Percentiles rank a stretch among this genome's conserved stretches.
Evolutionary conservation across 1,140 invertebrate species (phyloP).

Genomic region (Drosophila leontia): DNA sequence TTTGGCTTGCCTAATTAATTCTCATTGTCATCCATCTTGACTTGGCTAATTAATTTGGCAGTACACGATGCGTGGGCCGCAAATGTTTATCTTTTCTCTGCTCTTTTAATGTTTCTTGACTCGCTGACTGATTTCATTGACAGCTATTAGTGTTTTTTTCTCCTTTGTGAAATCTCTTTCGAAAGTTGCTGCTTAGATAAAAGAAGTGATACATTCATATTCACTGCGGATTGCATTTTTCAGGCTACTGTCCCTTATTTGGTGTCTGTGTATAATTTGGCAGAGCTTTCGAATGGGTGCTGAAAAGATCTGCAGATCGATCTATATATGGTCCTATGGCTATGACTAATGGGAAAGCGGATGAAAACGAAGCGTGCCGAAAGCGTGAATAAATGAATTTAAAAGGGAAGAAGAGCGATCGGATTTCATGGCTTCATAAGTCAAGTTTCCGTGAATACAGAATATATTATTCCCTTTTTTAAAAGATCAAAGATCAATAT

Average conservation of each 20-base stretch:
- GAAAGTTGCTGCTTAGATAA: constrained; percentile 31
- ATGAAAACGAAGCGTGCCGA: constrained; percentile 36
- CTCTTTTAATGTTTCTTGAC: neutral
- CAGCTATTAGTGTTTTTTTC: constrained; percentile 39
- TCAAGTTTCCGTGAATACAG: too few relatives aligned
- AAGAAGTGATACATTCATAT: constrained; percentile 16
- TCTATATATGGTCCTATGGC: constrained; percentile 30
- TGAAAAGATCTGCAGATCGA: constrained; percentile 28
- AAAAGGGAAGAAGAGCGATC: constrained; percentile 7
- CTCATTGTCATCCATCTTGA: constrained; percentile 51
- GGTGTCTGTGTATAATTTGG: constrained; percentile 19
- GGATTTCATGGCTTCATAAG: neutral
- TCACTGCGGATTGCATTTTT: constrained; percentile 10
- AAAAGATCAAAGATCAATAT: neutral
- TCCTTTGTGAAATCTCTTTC: constrained; percentile 32
- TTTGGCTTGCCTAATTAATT: constrained; percentile 67
- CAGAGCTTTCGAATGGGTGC: constrained; percentile 26
- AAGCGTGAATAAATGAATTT: constrained; percentile 27
- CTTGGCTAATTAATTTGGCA: constrained; percentile 65
- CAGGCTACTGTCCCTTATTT: constrained; percentile 17
- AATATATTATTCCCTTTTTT: neutral
- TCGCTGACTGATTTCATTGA: constrained; percentile 41
- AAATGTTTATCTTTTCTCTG: constrained; percentile 5
- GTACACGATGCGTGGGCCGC: constrained; percentile 46
- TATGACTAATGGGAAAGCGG: constrained; percentile 33